phyloP scores from a whole-genome alignment of 2,113 vertebrate species.

The Malurus cyaneus region DNA sequence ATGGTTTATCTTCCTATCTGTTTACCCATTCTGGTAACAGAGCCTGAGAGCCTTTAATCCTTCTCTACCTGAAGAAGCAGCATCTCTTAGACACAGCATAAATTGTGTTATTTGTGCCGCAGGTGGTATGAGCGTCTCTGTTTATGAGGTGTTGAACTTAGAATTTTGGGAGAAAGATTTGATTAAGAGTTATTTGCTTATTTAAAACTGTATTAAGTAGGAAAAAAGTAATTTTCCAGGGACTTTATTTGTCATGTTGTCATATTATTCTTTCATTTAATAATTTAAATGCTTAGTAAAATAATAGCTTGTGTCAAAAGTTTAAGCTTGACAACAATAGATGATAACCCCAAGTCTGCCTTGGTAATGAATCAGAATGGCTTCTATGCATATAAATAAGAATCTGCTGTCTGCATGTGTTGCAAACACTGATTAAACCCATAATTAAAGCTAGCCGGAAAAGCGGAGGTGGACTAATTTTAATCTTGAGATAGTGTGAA shows the following conservation, averaged over 20 bases:
- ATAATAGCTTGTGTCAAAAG: conserved; percentile 6
- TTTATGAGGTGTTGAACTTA: conserved; percentile 1
- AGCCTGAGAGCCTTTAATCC: not conserved
- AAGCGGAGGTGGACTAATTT: not conserved
- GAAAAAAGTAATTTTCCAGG: not conserved
- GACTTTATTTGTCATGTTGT: not conserved
- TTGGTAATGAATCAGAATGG: conserved; percentile 9
- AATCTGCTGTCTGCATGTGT: not conserved
- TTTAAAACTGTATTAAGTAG: not conserved
- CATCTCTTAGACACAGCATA: not conserved
- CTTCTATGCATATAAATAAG: conserved; percentile 28
- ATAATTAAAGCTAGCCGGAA: conserved; percentile 1
- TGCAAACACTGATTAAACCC: conserved; percentile 12
- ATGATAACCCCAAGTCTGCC: not conserved
- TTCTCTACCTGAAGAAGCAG: not conserved
- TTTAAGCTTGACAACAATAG: not conserved
- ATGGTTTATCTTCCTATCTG: not conserved
- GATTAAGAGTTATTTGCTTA: not conserved
- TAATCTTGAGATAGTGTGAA: not conserved
- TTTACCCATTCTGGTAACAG: not conserved
- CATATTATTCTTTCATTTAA: not conserved
- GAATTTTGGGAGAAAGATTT: not conserved
- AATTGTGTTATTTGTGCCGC: not conserved
- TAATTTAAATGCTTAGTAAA: not conserved
- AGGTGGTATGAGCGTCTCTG: not conserved